These are phyloP conservation scores for Yponomeuta plumbellus DNA, from an alignment of 2,888 invertebrate species.

Conservation along the genomic window DNA sequence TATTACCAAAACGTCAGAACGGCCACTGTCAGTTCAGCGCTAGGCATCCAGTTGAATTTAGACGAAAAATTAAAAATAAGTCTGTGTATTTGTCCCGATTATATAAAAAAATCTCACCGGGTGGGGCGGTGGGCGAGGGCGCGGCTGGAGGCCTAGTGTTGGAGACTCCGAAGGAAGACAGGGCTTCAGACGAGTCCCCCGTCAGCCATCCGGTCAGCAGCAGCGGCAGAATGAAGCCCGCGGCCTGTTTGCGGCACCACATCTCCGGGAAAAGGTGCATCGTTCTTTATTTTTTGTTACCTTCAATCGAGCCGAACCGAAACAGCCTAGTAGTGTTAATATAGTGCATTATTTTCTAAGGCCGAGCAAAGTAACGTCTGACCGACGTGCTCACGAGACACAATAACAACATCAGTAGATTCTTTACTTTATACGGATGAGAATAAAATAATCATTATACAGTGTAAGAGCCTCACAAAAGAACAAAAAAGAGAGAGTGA, in stretches of 20 bases:
- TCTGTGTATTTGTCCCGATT: constrained; percentile 14
- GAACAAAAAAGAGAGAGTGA: no score
- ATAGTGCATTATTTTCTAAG: no score
- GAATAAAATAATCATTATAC: no score
- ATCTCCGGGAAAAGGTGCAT: constrained; percentile 36
- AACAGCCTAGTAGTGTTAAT: no score
- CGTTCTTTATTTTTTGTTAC: neutral
- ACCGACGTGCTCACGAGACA: no score
- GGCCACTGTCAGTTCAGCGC: neutral
- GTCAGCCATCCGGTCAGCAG: constrained; percentile 50
- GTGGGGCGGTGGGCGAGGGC: constrained; percentile 74
- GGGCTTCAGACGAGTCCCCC: constrained; percentile 74
- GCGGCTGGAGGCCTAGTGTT: constrained; percentile 75
- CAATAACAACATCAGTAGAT: no score
- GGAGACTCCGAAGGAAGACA: constrained; percentile 83
- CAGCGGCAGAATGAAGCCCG: constrained; percentile 47
- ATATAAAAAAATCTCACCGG: constrained; percentile 61
- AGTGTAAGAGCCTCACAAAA: no score
- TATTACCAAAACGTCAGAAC: neutral
- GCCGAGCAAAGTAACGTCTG: no score
- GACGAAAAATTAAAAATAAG: neutral
- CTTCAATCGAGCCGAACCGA: neutral
- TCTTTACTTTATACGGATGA: no score
- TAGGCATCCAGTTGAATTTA: neutral
- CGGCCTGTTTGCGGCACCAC: constrained; percentile 51